Conservation (phyloP, 2,113 vertebrate genomes). For the Periophthalmodon schlosseri region DNA sequence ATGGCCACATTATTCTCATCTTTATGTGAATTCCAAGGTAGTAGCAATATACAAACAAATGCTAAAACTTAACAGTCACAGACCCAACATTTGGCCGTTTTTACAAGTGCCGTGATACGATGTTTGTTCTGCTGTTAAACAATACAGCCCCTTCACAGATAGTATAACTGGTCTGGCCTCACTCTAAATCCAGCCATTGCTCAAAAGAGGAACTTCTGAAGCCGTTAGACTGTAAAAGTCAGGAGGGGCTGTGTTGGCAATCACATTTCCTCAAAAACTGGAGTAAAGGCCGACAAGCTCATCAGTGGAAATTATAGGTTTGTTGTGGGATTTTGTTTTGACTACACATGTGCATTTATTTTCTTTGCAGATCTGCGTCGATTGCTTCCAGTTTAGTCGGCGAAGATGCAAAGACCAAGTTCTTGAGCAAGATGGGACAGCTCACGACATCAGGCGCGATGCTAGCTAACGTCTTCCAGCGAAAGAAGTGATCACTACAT, state of each 20-base stretch:
- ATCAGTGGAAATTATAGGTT: conserved; percentile 1
- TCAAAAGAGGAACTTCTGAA: conserved; percentile 64
- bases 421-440: conserved; percentile 99
- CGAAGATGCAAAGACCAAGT: conserved; percentile 99
- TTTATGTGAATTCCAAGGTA: background rate
- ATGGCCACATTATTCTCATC: background rate
- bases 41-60: conserved; percentile 4
- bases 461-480: conserved; percentile 99
- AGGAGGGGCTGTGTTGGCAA: conserved; percentile 39
- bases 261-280: conserved; percentile 28
- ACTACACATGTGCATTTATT: background rate
- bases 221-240: conserved; percentile 65
- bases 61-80: conserved; percentile 4
- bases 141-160: conserved; percentile 23
- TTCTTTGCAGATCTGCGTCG: conserved; percentile 85
- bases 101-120: conserved; percentile 2
- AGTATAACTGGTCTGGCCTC: conserved; percentile 8
- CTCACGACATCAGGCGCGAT: conserved; percentile 97
- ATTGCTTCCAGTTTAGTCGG: conserved; percentile 97
- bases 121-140: conserved; percentile 32
- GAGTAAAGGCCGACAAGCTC: conserved; percentile 2
- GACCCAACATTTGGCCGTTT: background rate
- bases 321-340: background rate
- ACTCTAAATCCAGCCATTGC: conserved; percentile 5
- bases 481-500: conserved; percentile 84